Base-by-base conservation (phyloP, 2,888 invertebrate species). In the Synergus laeviventris region DNA sequence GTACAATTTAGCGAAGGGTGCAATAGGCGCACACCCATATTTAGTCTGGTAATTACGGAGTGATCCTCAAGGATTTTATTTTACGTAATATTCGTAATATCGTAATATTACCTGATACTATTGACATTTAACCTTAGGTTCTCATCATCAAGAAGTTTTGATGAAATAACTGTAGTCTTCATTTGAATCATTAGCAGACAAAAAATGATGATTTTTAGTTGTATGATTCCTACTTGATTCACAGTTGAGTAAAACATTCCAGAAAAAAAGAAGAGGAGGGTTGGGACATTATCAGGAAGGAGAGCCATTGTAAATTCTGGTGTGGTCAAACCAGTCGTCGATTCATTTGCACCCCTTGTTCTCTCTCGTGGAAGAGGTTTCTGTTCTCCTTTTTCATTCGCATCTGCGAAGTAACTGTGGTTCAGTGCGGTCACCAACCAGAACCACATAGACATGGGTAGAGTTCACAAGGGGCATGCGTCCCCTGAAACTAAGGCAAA, bases 261-360 rank as follows among this genome's bases (percentile, higher is more conserved):
- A 56, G n/a, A 21, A 4, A 18, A 56, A 18, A 56, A 56, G 21
- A 56, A 56, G 56, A 18, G 56, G 56, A 56, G 4, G 21, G 56
- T 56, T 56, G 56, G 56, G 21, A 56, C 8, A 56, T 56, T 16
- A 45, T 45, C 16, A 45, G 16, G 45, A 45, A 16, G 77, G 12
- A 45, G 42, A 42, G 9, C 56, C 56, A 56, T 21, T 56, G 84
- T 85, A 84, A 84, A 84, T 85, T 85, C 82, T 82, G 81, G 81
- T 80, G 87, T 81, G 85, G 88, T 88, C 83, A 81, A 84, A 81
- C 86, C 85, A 84, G 84, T 85, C 86, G 83, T 85, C 85, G 87
- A 85, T 86, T 88, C 87, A 86, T 88, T 87, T 87, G 83, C 87
- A 84, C 84, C 86, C 87, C 85, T 84, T 85, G 86, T 86, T 85